These are phyloP conservation scores for Colaptes auratus DNA, from an alignment of 2,113 vertebrate species.

Conservation along the genomic window DNA sequence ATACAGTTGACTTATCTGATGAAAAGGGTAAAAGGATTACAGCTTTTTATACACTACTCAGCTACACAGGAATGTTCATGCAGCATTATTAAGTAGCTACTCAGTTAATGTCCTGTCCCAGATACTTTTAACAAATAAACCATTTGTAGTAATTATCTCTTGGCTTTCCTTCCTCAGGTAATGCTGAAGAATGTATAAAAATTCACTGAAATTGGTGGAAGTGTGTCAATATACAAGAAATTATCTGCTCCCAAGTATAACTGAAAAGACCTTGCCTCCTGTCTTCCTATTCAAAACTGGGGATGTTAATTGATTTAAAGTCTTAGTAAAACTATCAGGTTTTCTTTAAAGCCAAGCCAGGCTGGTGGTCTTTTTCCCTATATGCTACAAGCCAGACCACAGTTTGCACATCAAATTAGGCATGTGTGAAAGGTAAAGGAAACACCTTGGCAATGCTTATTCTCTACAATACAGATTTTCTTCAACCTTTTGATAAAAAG, in stretches of 20 bases:
- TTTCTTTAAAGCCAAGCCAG: neutral
- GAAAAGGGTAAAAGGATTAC: neutral
- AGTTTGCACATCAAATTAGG: neutral
- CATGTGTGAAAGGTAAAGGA: neutral
- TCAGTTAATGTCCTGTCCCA: neutral
- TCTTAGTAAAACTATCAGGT: neutral
- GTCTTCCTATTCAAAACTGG: neutral
- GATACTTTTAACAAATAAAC: constrained; percentile 4
- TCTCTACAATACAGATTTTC: neutral
- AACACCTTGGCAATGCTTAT: neutral
- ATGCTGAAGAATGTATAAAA: neutral
- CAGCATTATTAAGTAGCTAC: neutral
- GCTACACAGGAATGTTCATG: neutral
- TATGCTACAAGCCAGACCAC: neutral
- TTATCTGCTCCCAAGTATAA: neutral
- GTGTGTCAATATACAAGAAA: neutral
- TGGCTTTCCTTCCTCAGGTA: neutral
- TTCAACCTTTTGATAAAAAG: neutral
- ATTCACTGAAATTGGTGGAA: neutral
- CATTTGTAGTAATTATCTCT: neutral
- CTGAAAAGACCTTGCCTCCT: neutral
- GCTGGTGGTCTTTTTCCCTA: neutral
- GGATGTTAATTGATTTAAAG: neutral
- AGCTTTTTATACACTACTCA: neutral
- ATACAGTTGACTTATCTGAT: neutral